A percentile compares a stretch with the other conserved stretches of the same genome.
Conservation (phyloP, 2,113 vertebrate genomes). For the Paracyprichromis sp. region DNA sequence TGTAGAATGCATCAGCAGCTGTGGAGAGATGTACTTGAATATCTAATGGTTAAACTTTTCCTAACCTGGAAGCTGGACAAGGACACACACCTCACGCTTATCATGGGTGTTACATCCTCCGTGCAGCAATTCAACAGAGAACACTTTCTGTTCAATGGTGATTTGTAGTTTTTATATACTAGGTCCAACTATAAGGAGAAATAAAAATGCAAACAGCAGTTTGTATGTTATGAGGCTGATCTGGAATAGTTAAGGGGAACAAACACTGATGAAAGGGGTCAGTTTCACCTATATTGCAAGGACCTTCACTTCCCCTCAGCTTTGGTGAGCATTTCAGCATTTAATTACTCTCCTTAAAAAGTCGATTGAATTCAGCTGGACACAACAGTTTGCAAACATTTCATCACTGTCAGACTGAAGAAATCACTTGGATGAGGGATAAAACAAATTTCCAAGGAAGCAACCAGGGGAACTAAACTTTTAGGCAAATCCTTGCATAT, state of each 20-base stretch:
- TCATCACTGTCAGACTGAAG: background rate
- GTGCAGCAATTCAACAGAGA: background rate
- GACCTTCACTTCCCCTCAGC: background rate
- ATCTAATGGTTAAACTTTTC: background rate
- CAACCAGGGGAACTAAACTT: background rate
- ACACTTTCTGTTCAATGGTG: background rate
- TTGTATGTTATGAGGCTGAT: background rate
- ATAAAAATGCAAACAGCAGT: background rate
- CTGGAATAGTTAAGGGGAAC: background rate
- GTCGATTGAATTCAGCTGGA: background rate
- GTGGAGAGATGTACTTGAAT: background rate
- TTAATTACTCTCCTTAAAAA: background rate
- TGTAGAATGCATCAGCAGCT: background rate
- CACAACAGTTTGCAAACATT: background rate
- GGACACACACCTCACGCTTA: background rate
- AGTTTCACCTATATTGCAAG: background rate
- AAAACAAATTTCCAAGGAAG: background rate
- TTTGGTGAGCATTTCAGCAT: rapidly evolving
- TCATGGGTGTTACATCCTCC: background rate
- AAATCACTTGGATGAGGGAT: background rate
- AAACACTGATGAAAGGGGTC: background rate
- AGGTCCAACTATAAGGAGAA: background rate
- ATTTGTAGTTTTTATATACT: background rate
- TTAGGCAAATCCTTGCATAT: background rate
- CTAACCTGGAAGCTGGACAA: background rate